Conservation (phyloP, 2,797 vertebrate genomes). For the Clamator glandarius region DNA sequence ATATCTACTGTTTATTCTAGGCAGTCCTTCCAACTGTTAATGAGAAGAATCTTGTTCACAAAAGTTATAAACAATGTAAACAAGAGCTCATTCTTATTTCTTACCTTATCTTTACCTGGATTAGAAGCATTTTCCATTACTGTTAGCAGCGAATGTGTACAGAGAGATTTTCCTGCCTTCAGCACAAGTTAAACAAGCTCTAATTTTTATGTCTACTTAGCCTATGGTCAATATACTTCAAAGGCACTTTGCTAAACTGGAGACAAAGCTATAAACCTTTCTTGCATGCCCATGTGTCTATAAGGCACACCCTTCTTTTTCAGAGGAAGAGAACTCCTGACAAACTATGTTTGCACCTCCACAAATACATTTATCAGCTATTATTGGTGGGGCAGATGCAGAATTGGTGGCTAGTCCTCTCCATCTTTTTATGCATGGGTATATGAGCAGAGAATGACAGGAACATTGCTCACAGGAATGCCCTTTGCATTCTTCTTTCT, state of each 20-base stretch:
- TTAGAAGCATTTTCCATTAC: slow-evolving; percentile 21
- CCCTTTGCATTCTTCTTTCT: not conserved
- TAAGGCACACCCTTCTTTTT: not conserved
- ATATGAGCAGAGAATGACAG: accelerated
- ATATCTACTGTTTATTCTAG: not conserved
- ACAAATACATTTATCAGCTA: not conserved
- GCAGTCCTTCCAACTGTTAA: not conserved
- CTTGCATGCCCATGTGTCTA: not conserved
- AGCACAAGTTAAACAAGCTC: slow-evolving; percentile 16
- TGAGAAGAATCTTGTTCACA: not conserved
- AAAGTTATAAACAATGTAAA: slow-evolving; percentile 14
- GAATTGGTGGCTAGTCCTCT: not conserved
- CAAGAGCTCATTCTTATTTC: not conserved
- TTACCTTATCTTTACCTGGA: not conserved
- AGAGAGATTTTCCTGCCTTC: slow-evolving; percentile 11
- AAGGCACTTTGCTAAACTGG: slow-evolving; percentile 34
- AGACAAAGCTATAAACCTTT: slow-evolving; percentile 15
- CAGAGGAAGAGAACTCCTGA: not conserved
- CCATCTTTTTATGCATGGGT: not conserved
- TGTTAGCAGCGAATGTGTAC: not conserved
- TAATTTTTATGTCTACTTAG: not conserved
- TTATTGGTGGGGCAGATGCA: not conserved
- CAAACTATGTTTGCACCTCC: not conserved
- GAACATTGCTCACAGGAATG: not conserved
- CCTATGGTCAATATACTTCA: not conserved